Percentiles rank a stretch among this genome's conserved stretches.
phyloP scores from a whole-genome alignment of 2,888 invertebrate species.

The Leuctra nigra region DNA sequence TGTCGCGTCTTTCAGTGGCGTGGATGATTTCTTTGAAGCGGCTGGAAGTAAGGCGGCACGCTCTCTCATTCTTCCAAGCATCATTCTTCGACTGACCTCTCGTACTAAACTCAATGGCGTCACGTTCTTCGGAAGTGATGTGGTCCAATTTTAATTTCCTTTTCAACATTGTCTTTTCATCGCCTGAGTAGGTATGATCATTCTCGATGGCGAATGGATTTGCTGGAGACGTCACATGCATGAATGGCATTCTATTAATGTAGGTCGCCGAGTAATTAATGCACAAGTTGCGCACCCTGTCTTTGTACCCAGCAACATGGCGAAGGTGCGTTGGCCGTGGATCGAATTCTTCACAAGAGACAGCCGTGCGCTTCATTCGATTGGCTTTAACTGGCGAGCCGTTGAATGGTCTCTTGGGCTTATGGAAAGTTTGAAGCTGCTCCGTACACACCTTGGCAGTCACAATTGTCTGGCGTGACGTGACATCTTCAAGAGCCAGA shows the following conservation, averaged over 20 bases:
- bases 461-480: background rate
- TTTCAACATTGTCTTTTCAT: background rate
- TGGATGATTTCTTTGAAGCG: background rate
- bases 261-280: constrained; percentile 10
- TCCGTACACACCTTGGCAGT: constrained; percentile 16
- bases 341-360: background rate
- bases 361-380: background rate
- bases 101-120: background rate
- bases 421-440: constrained; percentile 22
- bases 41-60: background rate
- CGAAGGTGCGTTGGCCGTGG: background rate
- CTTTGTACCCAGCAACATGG: background rate
- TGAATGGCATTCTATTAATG: constrained; percentile 20
- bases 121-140: background rate
- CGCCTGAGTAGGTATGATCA: constrained; percentile 19
- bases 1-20: constrained; percentile 5
- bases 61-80: background rate
- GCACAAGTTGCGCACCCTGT: constrained; percentile 5
- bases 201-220: constrained; percentile 18
- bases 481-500: background rate
- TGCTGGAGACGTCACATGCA: constrained; percentile 17
- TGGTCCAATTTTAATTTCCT: background rate
- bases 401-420: constrained; percentile 15
- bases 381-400: constrained; percentile 22
- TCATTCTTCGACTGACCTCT: background rate